Conservation (phyloP, 1,140 invertebrate genomes). For the Drosophila novamexicana region DNA sequence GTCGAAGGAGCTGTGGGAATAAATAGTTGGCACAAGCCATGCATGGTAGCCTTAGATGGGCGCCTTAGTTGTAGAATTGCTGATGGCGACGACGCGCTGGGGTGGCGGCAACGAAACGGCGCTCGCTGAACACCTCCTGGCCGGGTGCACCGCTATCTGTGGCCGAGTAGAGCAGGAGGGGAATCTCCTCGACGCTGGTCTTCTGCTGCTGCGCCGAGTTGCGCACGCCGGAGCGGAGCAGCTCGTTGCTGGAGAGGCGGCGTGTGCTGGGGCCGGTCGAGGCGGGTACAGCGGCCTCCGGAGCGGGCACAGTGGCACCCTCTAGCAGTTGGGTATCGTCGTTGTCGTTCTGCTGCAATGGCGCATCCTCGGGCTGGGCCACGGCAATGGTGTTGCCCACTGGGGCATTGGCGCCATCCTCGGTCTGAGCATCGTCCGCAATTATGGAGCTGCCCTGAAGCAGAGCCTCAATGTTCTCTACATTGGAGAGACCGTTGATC, state of each 20-base stretch:
- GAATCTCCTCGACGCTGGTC: conserved; percentile 78
- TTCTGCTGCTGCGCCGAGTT: conserved; percentile 64
- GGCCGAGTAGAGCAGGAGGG: conserved; percentile 75
- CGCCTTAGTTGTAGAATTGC: conserved; percentile 43
- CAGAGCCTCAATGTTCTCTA: conserved; percentile 77
- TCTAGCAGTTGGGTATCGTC: conserved; percentile 74
- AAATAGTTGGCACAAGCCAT: not conserved
- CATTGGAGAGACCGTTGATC: conserved; percentile 70
- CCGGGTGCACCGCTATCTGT: conserved; percentile 47
- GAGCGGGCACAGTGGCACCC: conserved; percentile 19
- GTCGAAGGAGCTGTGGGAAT: conserved; percentile 1
- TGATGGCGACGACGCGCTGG: conserved; percentile 68
- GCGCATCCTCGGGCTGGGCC: conserved; percentile 66
- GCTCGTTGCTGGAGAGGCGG: conserved; percentile 61
- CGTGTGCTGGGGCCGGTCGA: conserved; percentile 30
- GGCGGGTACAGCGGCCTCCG: not conserved
- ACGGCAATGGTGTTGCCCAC: conserved; percentile 70
- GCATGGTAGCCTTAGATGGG: not conserved
- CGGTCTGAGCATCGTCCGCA: conserved; percentile 26
- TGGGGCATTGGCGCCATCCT: conserved; percentile 1
- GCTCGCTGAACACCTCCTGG: conserved; percentile 44
- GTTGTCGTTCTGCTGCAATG: conserved; percentile 66
- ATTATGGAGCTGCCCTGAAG: conserved; percentile 70
- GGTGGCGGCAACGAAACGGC: conserved; percentile 68
- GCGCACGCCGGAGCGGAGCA: conserved; percentile 63